Evolutionary conservation across 2,113 vertebrate species (phyloP).

Genomic region (Forbesichthys agassizii): DNA sequence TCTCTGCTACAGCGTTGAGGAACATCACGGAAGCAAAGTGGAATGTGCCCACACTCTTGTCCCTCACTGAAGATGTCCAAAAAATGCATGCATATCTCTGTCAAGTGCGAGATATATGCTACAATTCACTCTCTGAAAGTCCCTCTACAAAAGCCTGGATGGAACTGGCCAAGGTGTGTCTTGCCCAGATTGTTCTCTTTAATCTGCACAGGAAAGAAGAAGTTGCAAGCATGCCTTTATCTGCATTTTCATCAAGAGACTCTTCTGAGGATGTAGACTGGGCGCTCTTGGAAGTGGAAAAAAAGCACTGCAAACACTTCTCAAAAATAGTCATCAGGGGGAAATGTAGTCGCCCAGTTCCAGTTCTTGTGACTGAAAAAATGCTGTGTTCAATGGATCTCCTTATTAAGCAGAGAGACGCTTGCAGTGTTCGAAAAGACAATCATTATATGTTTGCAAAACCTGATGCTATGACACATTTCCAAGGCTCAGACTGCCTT

Average conservation of each 20-base stretch:
- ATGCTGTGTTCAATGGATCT: neutral
- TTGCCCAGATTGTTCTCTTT: slow-evolving; percentile 18
- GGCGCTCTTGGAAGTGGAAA: slow-evolving; percentile 15
- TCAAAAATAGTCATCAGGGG: neutral
- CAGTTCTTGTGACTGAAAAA: slow-evolving; percentile 1
- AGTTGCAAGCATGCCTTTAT: slow-evolving; percentile 8
- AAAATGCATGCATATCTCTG: slow-evolving; percentile 19
- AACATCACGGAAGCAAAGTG: slow-evolving; percentile 21
- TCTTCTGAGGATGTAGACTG: slow-evolving; percentile 6
- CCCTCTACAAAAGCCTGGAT: slow-evolving; percentile 10
- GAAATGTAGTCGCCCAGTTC: neutral
- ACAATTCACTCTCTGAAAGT: neutral
- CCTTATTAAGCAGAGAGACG: neutral
- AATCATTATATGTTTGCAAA: neutral
- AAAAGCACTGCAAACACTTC: neutral
- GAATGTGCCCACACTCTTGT: slow-evolving; percentile 7
- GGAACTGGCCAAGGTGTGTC: slow-evolving; percentile 18
- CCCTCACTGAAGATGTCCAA: slow-evolving; percentile 20
- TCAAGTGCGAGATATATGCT: slow-evolving; percentile 6
- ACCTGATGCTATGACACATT: neutral
- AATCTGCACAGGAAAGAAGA: neutral
- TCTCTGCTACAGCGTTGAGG: slow-evolving; percentile 13
- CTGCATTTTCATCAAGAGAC: slow-evolving; percentile 10
- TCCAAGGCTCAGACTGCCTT: neutral
- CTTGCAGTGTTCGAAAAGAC: slow-evolving; percentile 1